Percentiles rank a stretch among this genome's conserved stretches.
Evolutionary conservation across 2,113 vertebrate species (phyloP).

Genomic region (Rana temporaria): DNA sequence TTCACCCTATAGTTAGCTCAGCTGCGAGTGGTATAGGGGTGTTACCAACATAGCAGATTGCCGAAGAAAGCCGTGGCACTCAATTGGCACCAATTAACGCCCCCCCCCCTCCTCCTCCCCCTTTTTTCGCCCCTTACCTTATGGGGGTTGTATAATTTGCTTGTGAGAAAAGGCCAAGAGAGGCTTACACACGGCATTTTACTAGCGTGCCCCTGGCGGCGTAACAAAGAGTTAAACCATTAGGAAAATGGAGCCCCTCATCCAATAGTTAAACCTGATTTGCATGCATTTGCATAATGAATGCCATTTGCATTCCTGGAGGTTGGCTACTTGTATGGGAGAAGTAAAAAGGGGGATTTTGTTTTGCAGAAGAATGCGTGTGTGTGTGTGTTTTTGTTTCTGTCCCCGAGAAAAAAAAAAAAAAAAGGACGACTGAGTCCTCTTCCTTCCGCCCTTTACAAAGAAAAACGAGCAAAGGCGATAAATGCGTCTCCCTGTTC

Average conservation of each 20-base stretch:
- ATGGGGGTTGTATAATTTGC: slow-evolving; percentile 62
- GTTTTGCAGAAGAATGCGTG: slow-evolving; percentile 63
- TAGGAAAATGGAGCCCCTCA: slow-evolving; percentile 78
- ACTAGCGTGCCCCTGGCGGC: neutral
- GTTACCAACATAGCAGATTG: slow-evolving; percentile 53
- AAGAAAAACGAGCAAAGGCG: slow-evolving; percentile 57
- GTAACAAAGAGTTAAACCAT: slow-evolving; percentile 71
- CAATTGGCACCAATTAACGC: slow-evolving; percentile 55
- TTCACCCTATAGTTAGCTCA: slow-evolving; percentile 7
- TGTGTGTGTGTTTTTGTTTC: slow-evolving; percentile 23
- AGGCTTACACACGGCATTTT: slow-evolving; percentile 38
- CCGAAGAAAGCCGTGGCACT: slow-evolving; percentile 41
- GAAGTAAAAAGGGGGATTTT: slow-evolving; percentile 79
- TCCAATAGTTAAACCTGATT: slow-evolving; percentile 97
- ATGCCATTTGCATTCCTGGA: slow-evolving; percentile 98
- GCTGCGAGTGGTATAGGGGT: slow-evolving; percentile 4
- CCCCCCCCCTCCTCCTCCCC: slow-evolving; percentile 52
- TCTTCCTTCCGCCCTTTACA: slow-evolving; percentile 54
- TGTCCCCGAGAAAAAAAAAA: slow-evolving; percentile 8
- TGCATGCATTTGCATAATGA: slow-evolving; percentile 99
- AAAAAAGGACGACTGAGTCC: slow-evolving; percentile 53
- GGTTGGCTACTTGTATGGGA: slow-evolving; percentile 94
- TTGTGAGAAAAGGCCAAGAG: slow-evolving; percentile 57
- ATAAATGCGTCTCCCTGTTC: slow-evolving; percentile 21
- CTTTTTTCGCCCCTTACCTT: slow-evolving; percentile 42